phyloP scores from a whole-genome alignment of 1,140 invertebrate genomes.

The Sminthurides bifidus region DNA sequence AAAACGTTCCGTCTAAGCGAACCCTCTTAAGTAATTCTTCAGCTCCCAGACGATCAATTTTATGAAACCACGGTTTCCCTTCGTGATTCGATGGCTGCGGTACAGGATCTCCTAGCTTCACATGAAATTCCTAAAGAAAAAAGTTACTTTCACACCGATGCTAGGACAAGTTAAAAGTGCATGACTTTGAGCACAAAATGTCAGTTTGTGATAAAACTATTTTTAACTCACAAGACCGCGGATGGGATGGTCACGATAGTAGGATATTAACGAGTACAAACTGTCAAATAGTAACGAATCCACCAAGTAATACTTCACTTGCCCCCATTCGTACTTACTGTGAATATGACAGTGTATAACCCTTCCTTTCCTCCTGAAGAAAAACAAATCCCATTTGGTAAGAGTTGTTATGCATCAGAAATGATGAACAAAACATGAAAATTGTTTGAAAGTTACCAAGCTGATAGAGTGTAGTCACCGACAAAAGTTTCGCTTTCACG shows the following conservation, averaged over 20 bases:
- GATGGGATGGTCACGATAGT: slow-evolving; percentile 75
- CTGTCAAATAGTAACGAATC: slow-evolving; percentile 83
- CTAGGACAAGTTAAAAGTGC: not conserved
- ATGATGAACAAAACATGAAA: not conserved
- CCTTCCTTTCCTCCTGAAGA: slow-evolving; percentile 58
- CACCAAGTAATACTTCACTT: slow-evolving; percentile 82
- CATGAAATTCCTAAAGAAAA: slow-evolving; percentile 59
- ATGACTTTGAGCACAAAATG: no score
- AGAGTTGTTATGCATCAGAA: not conserved
- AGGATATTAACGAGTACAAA: slow-evolving; percentile 79
- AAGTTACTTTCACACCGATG: not conserved
- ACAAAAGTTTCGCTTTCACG: slow-evolving; percentile 91
- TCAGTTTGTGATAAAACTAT: not conserved
- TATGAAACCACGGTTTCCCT: slow-evolving; percentile 87
- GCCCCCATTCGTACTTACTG: slow-evolving; percentile 73
- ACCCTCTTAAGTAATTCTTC: slow-evolving; percentile 75
- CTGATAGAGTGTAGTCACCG: slow-evolving; percentile 89
- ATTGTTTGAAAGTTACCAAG: slow-evolving; percentile 49
- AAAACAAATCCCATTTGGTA: slow-evolving; percentile 4
- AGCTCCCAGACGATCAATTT: slow-evolving; percentile 62
- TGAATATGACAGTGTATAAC: slow-evolving; percentile 89
- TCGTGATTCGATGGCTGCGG: slow-evolving; percentile 91
- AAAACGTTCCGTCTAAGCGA: slow-evolving; percentile 76
- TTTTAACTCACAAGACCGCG: slow-evolving; percentile 53
- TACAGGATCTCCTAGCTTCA: slow-evolving; percentile 77